Evolutionary conservation across 1,140 invertebrate species (phyloP).

Genomic region (Oreohelix idahoensis): DNA sequence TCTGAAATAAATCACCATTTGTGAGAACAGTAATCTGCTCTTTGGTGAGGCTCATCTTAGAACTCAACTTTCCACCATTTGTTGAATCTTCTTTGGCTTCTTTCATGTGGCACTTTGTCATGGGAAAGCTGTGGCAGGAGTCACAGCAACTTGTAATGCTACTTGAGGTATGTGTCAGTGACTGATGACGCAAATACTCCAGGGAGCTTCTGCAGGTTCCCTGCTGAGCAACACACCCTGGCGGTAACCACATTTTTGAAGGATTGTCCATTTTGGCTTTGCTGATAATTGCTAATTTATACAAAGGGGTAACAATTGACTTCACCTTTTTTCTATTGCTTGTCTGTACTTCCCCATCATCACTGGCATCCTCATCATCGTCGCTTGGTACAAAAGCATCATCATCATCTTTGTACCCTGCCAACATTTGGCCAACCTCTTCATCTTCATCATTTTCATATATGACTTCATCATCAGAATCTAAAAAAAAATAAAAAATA

Average conservation of each 20-base stretch:
- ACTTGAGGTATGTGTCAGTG: too few relatives aligned
- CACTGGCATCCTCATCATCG: not conserved
- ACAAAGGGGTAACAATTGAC: not conserved
- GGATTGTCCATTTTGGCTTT: too few relatives aligned
- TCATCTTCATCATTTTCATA: conserved; percentile 25
- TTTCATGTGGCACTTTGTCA: not conserved
- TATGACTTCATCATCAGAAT: conserved; percentile 19
- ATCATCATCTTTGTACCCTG: conserved; percentile 11
- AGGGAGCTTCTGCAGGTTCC: too few relatives aligned
- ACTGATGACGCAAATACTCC: too few relatives aligned
- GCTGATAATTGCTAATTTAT: not conserved
- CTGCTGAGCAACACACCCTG: too few relatives aligned
- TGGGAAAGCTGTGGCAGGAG: too few relatives aligned
- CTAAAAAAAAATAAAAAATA: too few relatives aligned
- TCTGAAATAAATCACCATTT: not conserved
- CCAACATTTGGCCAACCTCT: not conserved
- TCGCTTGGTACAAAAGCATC: conserved; percentile 22
- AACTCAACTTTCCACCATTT: not conserved
- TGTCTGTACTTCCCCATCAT: not conserved
- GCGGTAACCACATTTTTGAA: too few relatives aligned
- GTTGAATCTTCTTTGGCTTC: not conserved
- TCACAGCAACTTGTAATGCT: too few relatives aligned
- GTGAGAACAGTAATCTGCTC: not conserved
- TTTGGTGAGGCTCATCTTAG: not conserved
- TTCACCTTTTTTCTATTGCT: not conserved